These are phyloP conservation scores for Cottus gobio DNA, from an alignment of 2,113 vertebrate species.

Conservation along the genomic window DNA sequence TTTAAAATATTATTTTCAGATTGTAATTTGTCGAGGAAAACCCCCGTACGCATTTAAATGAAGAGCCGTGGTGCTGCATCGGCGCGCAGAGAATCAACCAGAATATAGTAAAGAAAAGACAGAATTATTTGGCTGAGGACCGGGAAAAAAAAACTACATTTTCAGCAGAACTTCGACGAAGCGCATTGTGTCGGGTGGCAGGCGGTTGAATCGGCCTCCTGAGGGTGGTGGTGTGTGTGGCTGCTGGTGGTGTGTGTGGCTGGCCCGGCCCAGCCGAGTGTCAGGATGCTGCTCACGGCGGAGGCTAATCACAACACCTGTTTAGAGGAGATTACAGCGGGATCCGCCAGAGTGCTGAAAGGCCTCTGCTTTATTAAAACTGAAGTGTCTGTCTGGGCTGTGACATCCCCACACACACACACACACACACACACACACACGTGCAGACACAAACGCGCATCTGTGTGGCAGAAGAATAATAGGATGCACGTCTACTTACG, in stretches of 20 bases:
- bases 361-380: slow-evolving; percentile 69
- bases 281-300: slow-evolving; percentile 66
- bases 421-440: slow-evolving; percentile 9
- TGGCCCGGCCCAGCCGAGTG: slow-evolving; percentile 58
- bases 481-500: slow-evolving; percentile 24
- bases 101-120: slow-evolving; percentile 42
- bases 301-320: slow-evolving; percentile 77
- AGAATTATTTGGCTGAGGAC: slow-evolving; percentile 33
- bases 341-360: slow-evolving; percentile 59
- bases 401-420: slow-evolving; percentile 41
- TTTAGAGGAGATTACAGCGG: slow-evolving; percentile 75
- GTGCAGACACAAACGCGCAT: slow-evolving; percentile 5
- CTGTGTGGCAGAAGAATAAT: slow-evolving; percentile 7
- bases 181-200: slow-evolving; percentile 32
- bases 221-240: no score
- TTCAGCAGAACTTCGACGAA: slow-evolving; percentile 37
- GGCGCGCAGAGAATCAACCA: slow-evolving; percentile 24
- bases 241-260: slow-evolving; percentile 46
- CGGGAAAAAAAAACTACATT: slow-evolving; percentile 24
- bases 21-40: slow-evolving; percentile 22
- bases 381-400: slow-evolving; percentile 58
- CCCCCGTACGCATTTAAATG: slow-evolving; percentile 3
- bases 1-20: slow-evolving; percentile 4
- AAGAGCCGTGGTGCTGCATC: slow-evolving; percentile 44
- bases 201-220: slow-evolving; percentile 49